phyloP scores from a whole-genome alignment of 2,797 vertebrate species.

The Macropodus opercularis region DNA sequence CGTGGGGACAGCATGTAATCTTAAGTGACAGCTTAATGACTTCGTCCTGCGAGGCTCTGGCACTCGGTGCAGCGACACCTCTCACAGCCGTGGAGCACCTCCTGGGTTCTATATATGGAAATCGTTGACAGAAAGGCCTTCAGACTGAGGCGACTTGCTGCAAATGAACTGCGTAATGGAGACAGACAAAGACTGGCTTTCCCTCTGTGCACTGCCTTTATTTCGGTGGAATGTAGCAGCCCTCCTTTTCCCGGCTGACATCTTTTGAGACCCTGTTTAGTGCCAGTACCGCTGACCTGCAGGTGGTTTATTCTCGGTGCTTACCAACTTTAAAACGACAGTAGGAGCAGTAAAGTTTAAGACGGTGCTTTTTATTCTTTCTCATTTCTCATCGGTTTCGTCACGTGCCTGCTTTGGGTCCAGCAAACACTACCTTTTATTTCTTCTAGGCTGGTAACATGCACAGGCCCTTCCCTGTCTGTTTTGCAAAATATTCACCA shows the following conservation, averaged over 20 bases:
- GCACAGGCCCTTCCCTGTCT: too few species aligned
- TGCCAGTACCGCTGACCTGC: conserved; percentile 30
- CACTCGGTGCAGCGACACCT: conserved; percentile 62
- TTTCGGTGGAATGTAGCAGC: conserved; percentile 61
- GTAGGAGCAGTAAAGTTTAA: too few species aligned
- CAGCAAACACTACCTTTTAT: too few species aligned
- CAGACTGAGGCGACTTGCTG: conserved; percentile 59
- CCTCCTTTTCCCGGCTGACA: conserved; percentile 20
- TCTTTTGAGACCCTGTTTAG: conserved; percentile 46
- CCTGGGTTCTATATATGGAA: conserved; percentile 76
- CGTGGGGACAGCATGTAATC: conserved; percentile 76
- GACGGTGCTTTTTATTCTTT: too few species aligned
- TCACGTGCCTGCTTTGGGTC: too few species aligned
- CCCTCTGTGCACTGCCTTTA: conserved; percentile 57
- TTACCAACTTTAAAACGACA: not conserved
- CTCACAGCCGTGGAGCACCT: conserved; percentile 52
- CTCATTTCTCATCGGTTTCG: too few species aligned
- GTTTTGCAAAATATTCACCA: too few species aligned
- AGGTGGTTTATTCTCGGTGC: conserved; percentile 36
- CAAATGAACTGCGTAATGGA: conserved; percentile 58
- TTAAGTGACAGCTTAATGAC: conserved; percentile 81
- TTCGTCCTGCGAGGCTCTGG: conserved; percentile 68
- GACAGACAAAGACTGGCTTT: conserved; percentile 56
- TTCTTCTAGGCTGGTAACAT: too few species aligned
- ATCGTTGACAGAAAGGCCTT: conserved; percentile 61